A percentile compares a stretch with the other conserved stretches of the same genome.
Evolutionary conservation across 2,797 vertebrate species (phyloP).

Genomic region (Coccyzus lansbergi): DNA sequence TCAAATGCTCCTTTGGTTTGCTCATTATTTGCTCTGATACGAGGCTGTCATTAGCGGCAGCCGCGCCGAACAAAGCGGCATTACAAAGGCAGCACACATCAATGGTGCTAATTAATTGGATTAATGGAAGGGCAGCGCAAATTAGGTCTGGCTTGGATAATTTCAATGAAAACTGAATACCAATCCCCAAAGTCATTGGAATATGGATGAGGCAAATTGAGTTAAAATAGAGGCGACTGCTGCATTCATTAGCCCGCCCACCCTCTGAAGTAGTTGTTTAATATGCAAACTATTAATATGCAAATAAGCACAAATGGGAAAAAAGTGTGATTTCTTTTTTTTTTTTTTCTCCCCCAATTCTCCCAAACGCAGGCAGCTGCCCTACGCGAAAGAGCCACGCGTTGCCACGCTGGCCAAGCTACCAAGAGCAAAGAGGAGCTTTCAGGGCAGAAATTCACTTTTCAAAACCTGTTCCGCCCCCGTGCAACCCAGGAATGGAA

Average conservation of each 20-base stretch:
- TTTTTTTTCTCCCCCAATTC: slow-evolving; percentile 69
- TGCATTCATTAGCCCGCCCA: slow-evolving; percentile 97
- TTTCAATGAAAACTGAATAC: slow-evolving; percentile 90
- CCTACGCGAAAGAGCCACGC: slow-evolving; percentile 59
- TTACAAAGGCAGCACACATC: slow-evolving; percentile 88
- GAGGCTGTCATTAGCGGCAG: slow-evolving; percentile 81
- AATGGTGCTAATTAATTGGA: slow-evolving; percentile 97
- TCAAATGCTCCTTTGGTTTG: slow-evolving; percentile 75
- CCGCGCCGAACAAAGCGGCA: slow-evolving; percentile 85
- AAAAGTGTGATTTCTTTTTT: slow-evolving; percentile 75
- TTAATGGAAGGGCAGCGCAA: slow-evolving; percentile 94
- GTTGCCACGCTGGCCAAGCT: neutral
- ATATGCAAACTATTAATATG: slow-evolving; percentile 99
- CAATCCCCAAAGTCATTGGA: slow-evolving; percentile 89
- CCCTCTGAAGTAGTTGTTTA: slow-evolving; percentile 96
- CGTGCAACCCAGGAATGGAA: neutral
- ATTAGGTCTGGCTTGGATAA: slow-evolving; percentile 89
- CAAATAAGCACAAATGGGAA: slow-evolving; percentile 91
- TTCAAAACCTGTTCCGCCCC: neutral
- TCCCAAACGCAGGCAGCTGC: slow-evolving; percentile 86
- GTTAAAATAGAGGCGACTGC: slow-evolving; percentile 95
- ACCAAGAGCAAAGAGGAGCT: slow-evolving; percentile 51
- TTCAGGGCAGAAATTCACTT: slow-evolving; percentile 30
- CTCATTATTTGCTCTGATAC: slow-evolving; percentile 76
- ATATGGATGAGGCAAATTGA: slow-evolving; percentile 98